These are phyloP conservation scores for Druceiella hillmani DNA, from an alignment of 2,888 invertebrate genomes.

Conservation along the genomic window DNA sequence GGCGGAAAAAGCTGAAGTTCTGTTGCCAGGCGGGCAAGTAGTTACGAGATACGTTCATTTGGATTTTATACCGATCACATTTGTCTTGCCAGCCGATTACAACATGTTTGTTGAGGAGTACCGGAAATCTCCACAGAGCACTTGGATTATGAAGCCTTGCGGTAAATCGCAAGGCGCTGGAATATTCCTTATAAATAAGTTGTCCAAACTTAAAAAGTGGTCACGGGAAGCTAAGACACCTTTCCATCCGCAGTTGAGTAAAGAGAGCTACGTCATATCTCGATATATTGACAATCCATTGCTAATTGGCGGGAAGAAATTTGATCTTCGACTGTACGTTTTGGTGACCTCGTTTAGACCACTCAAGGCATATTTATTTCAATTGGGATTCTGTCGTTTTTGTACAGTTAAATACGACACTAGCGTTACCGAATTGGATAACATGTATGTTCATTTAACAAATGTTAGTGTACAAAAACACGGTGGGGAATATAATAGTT, in stretches of 20 bases:
- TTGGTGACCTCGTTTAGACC: conserved; percentile 92
- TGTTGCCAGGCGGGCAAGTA: conserved; percentile 53
- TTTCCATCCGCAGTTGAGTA: conserved; percentile 77
- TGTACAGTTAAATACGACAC: conserved; percentile 94
- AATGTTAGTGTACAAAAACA: conserved; percentile 98
- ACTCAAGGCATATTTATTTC: conserved; percentile 87
- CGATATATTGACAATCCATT: conserved; percentile 94
- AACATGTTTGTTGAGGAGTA: conserved; percentile 97
- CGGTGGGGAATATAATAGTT: conserved; percentile 89
- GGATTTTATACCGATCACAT: conserved; percentile 92
- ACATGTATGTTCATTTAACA: conserved; percentile 92
- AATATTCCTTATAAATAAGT: conserved; percentile 91
- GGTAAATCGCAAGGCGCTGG: conserved; percentile 94
- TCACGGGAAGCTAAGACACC: conserved; percentile 81
- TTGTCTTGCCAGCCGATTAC: conserved; percentile 91
- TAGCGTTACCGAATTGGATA: conserved; percentile 80
- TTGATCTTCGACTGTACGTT: conserved; percentile 88
- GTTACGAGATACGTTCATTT: conserved; percentile 71
- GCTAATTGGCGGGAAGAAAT: conserved; percentile 93
- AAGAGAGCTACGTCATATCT: conserved; percentile 95
- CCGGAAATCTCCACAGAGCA: conserved; percentile 86
- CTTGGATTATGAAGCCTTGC: conserved; percentile 98
- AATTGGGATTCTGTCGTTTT: conserved; percentile 91
- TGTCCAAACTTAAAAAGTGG: conserved; percentile 90
- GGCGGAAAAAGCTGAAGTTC: conserved; percentile 64